Conservation (phyloP, 1,140 invertebrate species). For the Holcopasites calliopsidis region DNA sequence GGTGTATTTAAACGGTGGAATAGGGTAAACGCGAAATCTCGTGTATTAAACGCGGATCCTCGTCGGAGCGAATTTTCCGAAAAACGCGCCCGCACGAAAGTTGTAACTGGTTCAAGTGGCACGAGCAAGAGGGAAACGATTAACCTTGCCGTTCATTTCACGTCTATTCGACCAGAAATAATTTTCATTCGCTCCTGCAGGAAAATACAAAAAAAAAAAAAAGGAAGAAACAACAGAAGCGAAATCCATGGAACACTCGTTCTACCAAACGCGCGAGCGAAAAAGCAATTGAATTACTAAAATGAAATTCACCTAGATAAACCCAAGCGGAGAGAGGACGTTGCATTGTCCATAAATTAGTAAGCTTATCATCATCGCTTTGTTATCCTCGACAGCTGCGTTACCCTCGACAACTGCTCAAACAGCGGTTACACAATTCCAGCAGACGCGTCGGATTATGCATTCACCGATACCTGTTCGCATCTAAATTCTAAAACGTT, state of each 20-base stretch:
- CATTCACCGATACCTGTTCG: conserved; percentile 9
- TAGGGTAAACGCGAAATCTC: conserved; percentile 1
- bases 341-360: neutral
- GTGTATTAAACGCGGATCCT: conserved; percentile 5
- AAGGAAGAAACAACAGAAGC: no score
- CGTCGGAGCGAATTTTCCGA: conserved; percentile 19
- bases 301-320: neutral
- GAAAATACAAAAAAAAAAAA: no score
- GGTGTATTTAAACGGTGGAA: neutral
- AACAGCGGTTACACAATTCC: conserved; percentile 5
- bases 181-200: conserved; percentile 5
- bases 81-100: conserved; percentile 23
- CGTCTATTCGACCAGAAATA: conserved; percentile 19
- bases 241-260: neutral
- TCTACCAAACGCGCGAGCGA: neutral
- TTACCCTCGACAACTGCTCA: conserved; percentile 2
- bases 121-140: conserved; percentile 11
- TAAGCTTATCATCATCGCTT: conserved; percentile 3
- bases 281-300: no score
- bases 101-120: conserved; percentile 32
- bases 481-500: neutral
- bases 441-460: conserved; percentile 1
- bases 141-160: conserved; percentile 32
- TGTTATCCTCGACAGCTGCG: neutral
- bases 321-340: neutral